phyloP scores from a whole-genome alignment of 53 echinoderm and acorn worm species.

The Paracentrotus lividus region DNA sequence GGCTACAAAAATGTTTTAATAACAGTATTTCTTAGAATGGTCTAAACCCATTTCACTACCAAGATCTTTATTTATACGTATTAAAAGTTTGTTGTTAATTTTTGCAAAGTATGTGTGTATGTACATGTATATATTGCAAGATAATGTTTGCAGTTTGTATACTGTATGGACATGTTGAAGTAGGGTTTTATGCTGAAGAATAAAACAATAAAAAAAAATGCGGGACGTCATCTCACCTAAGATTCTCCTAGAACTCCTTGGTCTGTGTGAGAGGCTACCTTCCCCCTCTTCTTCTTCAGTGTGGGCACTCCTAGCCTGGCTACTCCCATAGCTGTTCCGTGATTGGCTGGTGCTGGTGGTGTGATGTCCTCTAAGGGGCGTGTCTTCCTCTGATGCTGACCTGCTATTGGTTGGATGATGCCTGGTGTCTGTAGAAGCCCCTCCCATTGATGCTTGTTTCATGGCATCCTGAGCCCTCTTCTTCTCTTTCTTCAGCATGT shows the following conservation, averaged over 20 bases:
- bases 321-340: slow-evolving; percentile 61
- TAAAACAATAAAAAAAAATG: background rate
- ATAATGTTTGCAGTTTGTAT: too few relatives aligned
- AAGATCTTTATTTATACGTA: too few relatives aligned
- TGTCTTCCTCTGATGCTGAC: slow-evolving; percentile 51
- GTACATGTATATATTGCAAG: too few relatives aligned
- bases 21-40: too few relatives aligned
- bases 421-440: background rate
- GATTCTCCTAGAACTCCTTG: slow-evolving; percentile 78
- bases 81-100: too few relatives aligned
- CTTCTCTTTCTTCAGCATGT: slow-evolving; percentile 99
- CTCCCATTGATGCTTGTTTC: slow-evolving; percentile 75
- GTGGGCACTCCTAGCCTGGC: background rate
- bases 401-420: slow-evolving; percentile 72
- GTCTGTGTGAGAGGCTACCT: slow-evolving; percentile 52
- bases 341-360: slow-evolving; percentile 65
- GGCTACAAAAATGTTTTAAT: too few relatives aligned
- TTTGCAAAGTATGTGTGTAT: too few relatives aligned
- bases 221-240: slow-evolving; percentile 65
- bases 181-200: background rate
- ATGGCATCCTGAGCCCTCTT: slow-evolving; percentile 95
- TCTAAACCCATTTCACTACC: too few relatives aligned
- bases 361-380: slow-evolving; percentile 27
- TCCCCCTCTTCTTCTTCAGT: slow-evolving; percentile 47
- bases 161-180: too few relatives aligned